Evolutionary conservation across 1,140 invertebrate genomes (phyloP), one percentile per base, ranked within the genome.

Genomic region (Eubasilissa regina): DNA sequence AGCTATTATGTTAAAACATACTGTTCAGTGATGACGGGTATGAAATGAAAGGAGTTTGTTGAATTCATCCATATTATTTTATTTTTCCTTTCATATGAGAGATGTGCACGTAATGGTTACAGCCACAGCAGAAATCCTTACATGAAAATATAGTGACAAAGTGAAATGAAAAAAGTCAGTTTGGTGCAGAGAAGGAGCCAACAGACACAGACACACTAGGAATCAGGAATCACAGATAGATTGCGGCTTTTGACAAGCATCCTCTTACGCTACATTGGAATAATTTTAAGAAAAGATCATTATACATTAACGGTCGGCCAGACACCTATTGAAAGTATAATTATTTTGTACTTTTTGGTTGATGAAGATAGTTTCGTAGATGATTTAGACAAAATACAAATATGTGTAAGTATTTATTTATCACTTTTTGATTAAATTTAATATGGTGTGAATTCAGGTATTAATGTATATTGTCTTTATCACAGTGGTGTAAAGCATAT

Each of bases 401-500:
- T 66, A 82, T 35, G 25, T 35, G 66, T 73, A 81, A 74, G 74
- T 74, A 79, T 82, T 82, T 75, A 77, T 64, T 79, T 82, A 82
- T 82, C 78, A 82, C 81, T 60, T 60, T 81, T 75, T 73, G 35
- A 75, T 78, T 77, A 60, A 81, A 58, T 79, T 81, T 70, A 81
- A 77, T 79, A 77, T 80, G 78, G 75, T 82, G 78, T 64, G 77
- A 77, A 72, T 80, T 83, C 79, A 83, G 81, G 79, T 80, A 82
- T 79, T 81, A 62, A 75, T 77, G 81, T 74, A 82, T 82, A 82
- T 83, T 83, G 81, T 83, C 81, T 75, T 80, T 83, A 83, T 83
- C 81, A 83, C 81, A 83, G 81, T 83, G 81, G 75, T 78, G 77
- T 82, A 82, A 81, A 82, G 81, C 78, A 82, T 82, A 72, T 75